Conservation (phyloP, 2,797 vertebrate species). For the Xenopus petersii region DNA sequence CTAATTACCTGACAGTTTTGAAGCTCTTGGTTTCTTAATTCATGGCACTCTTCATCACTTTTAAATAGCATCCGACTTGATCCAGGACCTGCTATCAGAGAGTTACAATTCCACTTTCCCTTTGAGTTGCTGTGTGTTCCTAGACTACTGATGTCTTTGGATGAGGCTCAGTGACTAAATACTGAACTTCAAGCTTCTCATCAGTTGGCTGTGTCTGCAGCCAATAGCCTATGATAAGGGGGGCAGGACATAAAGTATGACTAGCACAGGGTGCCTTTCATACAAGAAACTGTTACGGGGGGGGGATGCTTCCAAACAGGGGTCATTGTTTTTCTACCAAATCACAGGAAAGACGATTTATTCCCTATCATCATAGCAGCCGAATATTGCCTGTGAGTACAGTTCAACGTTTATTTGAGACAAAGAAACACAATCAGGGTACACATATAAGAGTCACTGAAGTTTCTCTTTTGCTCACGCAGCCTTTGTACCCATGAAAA, state of each 20-base stretch:
- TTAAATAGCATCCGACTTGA: not conserved
- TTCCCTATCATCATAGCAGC: not conserved
- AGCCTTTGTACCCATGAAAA: too few species aligned
- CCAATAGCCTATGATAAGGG: slow-evolving; percentile 52
- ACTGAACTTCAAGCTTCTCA: slow-evolving; percentile 27
- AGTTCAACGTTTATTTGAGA: not conserved
- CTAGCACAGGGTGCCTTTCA: slow-evolving; percentile 2
- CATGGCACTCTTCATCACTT: not conserved
- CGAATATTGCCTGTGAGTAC: not conserved
- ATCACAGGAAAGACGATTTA: not conserved
- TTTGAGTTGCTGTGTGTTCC: too few species aligned
- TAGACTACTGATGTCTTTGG: not conserved
- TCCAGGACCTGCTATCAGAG: not conserved
- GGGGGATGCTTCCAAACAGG: not conserved
- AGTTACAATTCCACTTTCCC: not conserved
- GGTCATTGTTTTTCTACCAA: slow-evolving; percentile 4
- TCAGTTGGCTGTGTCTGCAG: not conserved
- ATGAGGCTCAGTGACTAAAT: slow-evolving; percentile 47
- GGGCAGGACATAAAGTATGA: slow-evolving; percentile 32
- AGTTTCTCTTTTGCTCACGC: too few species aligned
- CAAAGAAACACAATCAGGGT: not conserved
- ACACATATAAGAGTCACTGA: too few species aligned
- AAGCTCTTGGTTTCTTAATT: not conserved
- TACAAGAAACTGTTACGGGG: slow-evolving; percentile 13
- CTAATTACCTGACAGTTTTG: slow-evolving; percentile 8